Evolutionary conservation across 2,888 invertebrate species (phyloP).

Genomic region (Keiferia lycopersicella): DNA sequence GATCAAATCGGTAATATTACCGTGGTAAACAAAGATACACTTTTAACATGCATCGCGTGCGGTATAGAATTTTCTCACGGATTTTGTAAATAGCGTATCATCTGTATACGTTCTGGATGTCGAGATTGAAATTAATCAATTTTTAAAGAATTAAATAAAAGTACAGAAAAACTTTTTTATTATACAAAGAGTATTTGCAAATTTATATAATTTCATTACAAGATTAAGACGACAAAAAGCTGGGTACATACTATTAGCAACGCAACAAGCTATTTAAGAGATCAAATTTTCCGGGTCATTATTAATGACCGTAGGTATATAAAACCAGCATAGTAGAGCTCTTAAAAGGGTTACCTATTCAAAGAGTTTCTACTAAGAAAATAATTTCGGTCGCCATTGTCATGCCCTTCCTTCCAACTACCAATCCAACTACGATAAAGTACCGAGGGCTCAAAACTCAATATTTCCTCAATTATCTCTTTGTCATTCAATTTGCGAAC

Average conservation of each 20-base stretch:
- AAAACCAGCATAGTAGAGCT: no score
- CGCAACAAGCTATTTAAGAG: no score
- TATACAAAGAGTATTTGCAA: not conserved
- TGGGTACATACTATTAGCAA: no score
- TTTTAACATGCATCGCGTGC: conserved; percentile 40
- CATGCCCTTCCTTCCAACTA: conserved; percentile 30
- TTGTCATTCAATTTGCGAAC: conserved; percentile 46
- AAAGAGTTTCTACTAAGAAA: no score
- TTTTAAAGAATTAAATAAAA: not conserved
- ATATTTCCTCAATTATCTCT: conserved; percentile 53
- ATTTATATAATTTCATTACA: no score
- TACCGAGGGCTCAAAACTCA: conserved; percentile 37
- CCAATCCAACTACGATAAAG: not conserved
- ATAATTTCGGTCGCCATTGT: not conserved
- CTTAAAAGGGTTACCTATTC: no score
- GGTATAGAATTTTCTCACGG: conserved; percentile 47
- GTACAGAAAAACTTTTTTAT: not conserved
- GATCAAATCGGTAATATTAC: conserved; percentile 18
- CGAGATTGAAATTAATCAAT: not conserved
- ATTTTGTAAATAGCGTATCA: conserved; percentile 40
- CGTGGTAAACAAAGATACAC: conserved; percentile 20
- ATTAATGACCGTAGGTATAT: no score
- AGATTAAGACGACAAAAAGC: no score
- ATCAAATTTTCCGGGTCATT: not conserved
- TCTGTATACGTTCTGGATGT: not conserved